Percentiles rank a stretch among this genome's conserved stretches.
Conservation (phyloP, 2,888 invertebrate genomes). For the Clostera curtula region DNA sequence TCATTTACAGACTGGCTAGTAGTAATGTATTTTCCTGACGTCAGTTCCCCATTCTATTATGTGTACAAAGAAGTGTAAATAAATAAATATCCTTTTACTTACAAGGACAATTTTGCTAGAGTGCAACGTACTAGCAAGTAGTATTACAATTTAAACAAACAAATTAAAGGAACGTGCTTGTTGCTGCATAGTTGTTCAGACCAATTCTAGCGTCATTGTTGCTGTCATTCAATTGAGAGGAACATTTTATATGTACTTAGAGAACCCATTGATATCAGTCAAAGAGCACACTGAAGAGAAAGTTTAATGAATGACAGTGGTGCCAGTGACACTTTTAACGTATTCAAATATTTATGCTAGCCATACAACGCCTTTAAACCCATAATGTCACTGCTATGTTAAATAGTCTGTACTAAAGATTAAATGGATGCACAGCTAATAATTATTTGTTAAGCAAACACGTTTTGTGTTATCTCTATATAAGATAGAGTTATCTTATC, state of each 20-base stretch:
- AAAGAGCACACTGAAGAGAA: conserved; percentile 38
- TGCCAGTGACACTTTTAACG: conserved; percentile 28
- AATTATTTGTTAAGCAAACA: conserved; percentile 8
- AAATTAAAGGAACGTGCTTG: conserved; percentile 16
- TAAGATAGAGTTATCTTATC: conserved; percentile 1
- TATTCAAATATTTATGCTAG: conserved; percentile 35
- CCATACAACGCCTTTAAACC: conserved; percentile 20
- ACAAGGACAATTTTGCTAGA: conserved; percentile 1
- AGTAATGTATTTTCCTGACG: too few relatives aligned
- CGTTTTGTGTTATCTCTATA: conserved; percentile 4
- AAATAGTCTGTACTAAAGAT: conserved; percentile 6
- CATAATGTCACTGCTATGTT: conserved; percentile 15
- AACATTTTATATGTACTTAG: conserved; percentile 27
- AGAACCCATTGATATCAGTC: conserved; percentile 30
- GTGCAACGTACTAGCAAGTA: conserved; percentile 6
- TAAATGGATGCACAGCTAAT: conserved; percentile 8
- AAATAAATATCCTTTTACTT: too few relatives aligned
- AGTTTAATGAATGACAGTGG: conserved; percentile 38
- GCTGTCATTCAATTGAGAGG: conserved; percentile 24
- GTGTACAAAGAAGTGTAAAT: too few relatives aligned
- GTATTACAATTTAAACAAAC: conserved; percentile 13
- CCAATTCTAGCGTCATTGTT: conserved; percentile 20
- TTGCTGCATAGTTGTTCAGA: conserved; percentile 21
- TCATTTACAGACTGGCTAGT: too few relatives aligned
- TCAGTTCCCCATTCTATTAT: too few relatives aligned